Evolutionary conservation across 2,113 vertebrate genomes (phyloP).

Genomic region (Protobothrops flavoviridis): DNA sequence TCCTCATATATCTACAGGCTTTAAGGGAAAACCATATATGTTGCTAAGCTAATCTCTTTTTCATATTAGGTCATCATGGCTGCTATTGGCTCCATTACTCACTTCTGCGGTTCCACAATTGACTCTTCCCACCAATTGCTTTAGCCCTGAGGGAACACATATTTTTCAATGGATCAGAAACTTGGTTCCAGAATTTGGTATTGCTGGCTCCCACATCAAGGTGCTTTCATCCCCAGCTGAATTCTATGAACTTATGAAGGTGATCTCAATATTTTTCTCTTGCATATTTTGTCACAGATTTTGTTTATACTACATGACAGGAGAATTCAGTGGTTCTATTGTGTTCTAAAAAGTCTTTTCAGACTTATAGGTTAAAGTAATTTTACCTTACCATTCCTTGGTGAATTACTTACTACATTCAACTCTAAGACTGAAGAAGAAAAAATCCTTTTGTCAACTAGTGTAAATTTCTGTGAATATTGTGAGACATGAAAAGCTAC

Average conservation of each 20-base stretch:
- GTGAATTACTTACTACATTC: neutral
- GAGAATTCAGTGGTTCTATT: neutral
- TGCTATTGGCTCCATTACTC: slow-evolving; percentile 87
- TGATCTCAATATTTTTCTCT: slow-evolving; percentile 35
- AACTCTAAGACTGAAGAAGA: neutral
- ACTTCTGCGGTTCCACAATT: slow-evolving; percentile 72
- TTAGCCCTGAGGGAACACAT: slow-evolving; percentile 74
- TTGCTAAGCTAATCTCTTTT: slow-evolving; percentile 23
- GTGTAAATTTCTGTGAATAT: neutral
- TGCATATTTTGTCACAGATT: neutral
- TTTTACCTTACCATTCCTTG: neutral
- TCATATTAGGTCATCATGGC: slow-evolving; percentile 82
- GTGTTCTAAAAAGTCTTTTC: neutral
- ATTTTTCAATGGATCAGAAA: slow-evolving; percentile 91
- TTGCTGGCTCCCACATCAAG: slow-evolving; percentile 81
- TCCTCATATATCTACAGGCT: neutral
- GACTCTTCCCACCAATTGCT: slow-evolving; percentile 69
- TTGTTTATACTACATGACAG: neutral
- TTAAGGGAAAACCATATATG: neutral
- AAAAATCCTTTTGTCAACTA: neutral
- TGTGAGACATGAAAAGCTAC: too few relatives aligned
- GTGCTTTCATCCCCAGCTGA: slow-evolving; percentile 86
- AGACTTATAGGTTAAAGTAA: neutral
- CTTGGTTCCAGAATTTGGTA: slow-evolving; percentile 87
- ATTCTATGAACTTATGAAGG: slow-evolving; percentile 94